Percentiles rank a stretch among this genome's conserved stretches.
These are phyloP conservation scores for Nudaria mundana DNA, from an alignment of 2,888 invertebrate species.

Conservation along the genomic window DNA sequence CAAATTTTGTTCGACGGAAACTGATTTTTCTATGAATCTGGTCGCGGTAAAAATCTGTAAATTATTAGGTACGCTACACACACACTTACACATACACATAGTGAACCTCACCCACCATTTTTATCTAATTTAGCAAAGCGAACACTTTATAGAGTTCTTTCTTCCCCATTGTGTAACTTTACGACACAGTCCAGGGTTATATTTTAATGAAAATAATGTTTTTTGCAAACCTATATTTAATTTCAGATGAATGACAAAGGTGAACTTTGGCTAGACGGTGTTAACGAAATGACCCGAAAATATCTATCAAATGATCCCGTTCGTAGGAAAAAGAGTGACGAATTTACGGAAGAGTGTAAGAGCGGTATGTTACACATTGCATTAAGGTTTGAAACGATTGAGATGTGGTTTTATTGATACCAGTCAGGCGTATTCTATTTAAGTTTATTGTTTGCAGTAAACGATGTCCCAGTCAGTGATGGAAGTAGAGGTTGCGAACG, in stretches of 20 bases:
- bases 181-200: no score
- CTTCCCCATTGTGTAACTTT: no score
- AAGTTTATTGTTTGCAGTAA: constrained; percentile 37
- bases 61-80: no score
- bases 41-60: no score
- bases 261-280: constrained; percentile 53
- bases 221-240: no score
- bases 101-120: no score
- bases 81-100: no score
- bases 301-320: constrained; percentile 50
- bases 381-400: background rate
- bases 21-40: constrained; percentile 25
- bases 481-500: constrained; percentile 54
- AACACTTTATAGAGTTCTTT: no score
- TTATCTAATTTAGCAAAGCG: no score
- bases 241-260: constrained; percentile 67
- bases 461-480: constrained; percentile 44
- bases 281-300: constrained; percentile 46
- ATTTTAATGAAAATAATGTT: no score
- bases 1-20: constrained; percentile 43
- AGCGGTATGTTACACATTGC: constrained; percentile 43
- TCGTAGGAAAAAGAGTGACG: constrained; percentile 47
- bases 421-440: background rate
- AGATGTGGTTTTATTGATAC: background rate
- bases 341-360: constrained; percentile 60